Evolutionary conservation across 2,113 vertebrate genomes (phyloP).

Genomic region (Rhipidura dahli): DNA sequence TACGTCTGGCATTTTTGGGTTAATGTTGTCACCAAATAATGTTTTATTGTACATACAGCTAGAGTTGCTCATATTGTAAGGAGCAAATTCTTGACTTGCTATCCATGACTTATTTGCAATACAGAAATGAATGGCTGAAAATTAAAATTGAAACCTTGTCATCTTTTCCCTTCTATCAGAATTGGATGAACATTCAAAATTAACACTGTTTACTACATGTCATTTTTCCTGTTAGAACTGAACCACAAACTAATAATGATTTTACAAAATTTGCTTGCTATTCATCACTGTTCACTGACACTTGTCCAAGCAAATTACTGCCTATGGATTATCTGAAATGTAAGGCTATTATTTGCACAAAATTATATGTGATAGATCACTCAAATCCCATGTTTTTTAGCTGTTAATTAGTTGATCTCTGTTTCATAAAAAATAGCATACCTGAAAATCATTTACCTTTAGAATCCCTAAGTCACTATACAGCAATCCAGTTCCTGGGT

Average conservation of each 20-base stretch:
- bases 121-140: background rate
- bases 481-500: background rate
- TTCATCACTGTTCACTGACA: background rate
- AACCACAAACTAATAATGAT: background rate
- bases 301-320: slow-evolving; percentile 31
- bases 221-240: background rate
- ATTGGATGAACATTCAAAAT: background rate
- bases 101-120: background rate
- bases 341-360: background rate
- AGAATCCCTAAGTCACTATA: background rate
- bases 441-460: background rate
- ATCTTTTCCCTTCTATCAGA: background rate
- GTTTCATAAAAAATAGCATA: background rate
- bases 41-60: background rate
- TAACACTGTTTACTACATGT: background rate
- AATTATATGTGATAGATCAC: slow-evolving; percentile 19
- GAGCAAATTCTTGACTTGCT: background rate
- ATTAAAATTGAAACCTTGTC: background rate
- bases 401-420: background rate
- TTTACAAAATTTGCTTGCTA: background rate
- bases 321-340: background rate
- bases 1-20: background rate
- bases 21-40: background rate
- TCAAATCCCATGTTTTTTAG: background rate
- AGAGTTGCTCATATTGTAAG: background rate